phyloP scores from a whole-genome alignment of 1,140 invertebrate species.

The Odontomachus brunneus region DNA sequence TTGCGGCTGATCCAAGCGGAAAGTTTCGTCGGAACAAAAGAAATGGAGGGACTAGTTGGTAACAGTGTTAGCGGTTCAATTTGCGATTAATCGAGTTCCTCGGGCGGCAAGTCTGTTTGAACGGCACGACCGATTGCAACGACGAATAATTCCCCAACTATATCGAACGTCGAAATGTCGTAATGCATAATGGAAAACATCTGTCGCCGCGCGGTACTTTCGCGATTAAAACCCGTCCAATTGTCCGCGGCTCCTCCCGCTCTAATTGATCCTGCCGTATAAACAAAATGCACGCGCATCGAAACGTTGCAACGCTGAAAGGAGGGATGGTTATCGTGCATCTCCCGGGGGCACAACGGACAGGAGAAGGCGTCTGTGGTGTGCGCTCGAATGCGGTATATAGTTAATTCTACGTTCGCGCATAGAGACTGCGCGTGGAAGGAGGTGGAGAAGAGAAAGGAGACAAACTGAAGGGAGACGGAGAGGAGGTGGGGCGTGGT shows the following conservation, averaged over 20 bases:
- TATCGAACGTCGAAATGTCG: conserved; percentile 36
- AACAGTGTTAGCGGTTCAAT: conserved; percentile 58
- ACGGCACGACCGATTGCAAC: conserved; percentile 1
- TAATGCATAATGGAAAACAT: conserved; percentile 9
- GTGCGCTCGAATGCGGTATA: conserved; percentile 49
- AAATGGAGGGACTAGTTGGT: conserved; percentile 31
- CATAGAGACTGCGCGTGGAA: conserved; percentile 37
- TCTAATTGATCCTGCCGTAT: neutral
- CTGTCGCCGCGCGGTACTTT: conserved; percentile 6
- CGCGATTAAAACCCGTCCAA: no score
- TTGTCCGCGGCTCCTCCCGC: no score
- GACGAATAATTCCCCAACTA: conserved; percentile 13
- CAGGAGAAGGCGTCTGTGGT: conserved; percentile 26
- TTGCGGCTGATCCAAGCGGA: conserved; percentile 49
- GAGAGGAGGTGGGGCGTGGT: neutral
- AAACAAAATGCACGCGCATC: neutral
- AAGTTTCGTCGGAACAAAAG: conserved; percentile 49
- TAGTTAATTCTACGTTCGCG: conserved; percentile 68
- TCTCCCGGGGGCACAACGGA: no score
- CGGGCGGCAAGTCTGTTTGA: conserved; percentile 10
- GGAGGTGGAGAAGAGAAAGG: conserved; percentile 11
- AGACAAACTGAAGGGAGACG: neutral
- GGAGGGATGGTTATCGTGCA: neutral
- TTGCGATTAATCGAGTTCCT: conserved; percentile 54
- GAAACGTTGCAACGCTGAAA: conserved; percentile 11